phyloP scores from a whole-genome alignment of 2,888 invertebrate genomes.

The Caenorhabditis sulstoni region DNA sequence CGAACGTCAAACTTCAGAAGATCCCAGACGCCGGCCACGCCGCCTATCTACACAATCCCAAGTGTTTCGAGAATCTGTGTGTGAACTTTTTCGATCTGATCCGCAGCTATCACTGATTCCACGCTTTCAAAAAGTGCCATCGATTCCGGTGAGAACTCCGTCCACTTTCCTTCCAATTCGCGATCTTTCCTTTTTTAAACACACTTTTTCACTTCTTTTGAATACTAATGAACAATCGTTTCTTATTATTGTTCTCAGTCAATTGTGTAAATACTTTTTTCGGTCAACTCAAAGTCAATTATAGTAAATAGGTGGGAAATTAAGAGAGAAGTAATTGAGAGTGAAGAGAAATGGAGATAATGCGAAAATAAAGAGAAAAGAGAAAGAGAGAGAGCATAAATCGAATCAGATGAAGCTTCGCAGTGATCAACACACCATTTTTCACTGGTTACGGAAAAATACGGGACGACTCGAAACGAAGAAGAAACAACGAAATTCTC shows the following conservation, averaged over 20 bases:
- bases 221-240: background rate
- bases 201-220: slow-evolving; percentile 11
- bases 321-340: background rate
- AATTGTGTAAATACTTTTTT: slow-evolving; percentile 6
- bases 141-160: slow-evolving; percentile 38
- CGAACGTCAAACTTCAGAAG: slow-evolving; percentile 61
- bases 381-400: background rate
- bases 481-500: slow-evolving; percentile 6
- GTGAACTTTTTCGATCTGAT: slow-evolving; percentile 71
- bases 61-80: slow-evolving; percentile 63
- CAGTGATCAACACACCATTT: slow-evolving; percentile 23
- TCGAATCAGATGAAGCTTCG: slow-evolving; percentile 15
- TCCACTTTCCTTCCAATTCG: background rate
- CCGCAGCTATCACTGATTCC: slow-evolving; percentile 62
- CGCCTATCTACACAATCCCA: slow-evolving; percentile 70
- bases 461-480: slow-evolving; percentile 4
- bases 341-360: background rate
- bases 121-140: slow-evolving; percentile 26
- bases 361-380: slow-evolving; percentile 2
- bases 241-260: background rate
- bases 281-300: slow-evolving; percentile 9
- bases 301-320: slow-evolving; percentile 20
- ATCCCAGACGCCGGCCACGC: slow-evolving; percentile 69
- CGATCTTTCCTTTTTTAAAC: slow-evolving; percentile 22
- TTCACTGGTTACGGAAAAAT: slow-evolving; percentile 16